Evolutionary conservation across 2,113 vertebrate genomes (phyloP).

Genomic region (Anhinga anhinga): DNA sequence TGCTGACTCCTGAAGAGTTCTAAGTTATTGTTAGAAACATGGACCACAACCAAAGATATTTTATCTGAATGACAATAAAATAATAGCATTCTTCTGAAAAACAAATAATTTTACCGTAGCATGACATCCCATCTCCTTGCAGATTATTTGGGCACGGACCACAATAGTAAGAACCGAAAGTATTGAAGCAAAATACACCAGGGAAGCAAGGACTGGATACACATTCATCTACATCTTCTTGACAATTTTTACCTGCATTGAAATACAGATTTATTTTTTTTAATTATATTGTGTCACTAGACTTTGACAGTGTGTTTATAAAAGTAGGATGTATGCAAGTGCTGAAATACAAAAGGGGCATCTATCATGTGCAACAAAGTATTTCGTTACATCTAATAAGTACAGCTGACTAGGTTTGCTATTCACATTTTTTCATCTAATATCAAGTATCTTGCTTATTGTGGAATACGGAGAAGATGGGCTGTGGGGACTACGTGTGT

Average conservation of each 20-base stretch:
- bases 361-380: not conserved
- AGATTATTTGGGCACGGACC: conserved; percentile 79
- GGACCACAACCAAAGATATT: not conserved
- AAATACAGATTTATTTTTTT: not conserved
- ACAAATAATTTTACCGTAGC: conserved; percentile 65
- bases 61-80: not conserved
- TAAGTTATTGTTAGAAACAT: not conserved
- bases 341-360: not conserved
- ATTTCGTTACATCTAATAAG: not conserved
- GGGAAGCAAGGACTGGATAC: conserved; percentile 79
- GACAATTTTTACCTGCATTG: conserved; percentile 79
- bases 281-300: not conserved
- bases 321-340: not conserved
- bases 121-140: conserved; percentile 79
- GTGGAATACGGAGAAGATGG: not conserved
- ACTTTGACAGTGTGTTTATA: not conserved
- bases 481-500: not conserved
- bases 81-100: not conserved
- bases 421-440: not conserved
- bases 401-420: not conserved
- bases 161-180: conserved; percentile 83
- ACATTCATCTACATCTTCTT: conserved; percentile 88
- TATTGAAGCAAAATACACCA: conserved; percentile 81
- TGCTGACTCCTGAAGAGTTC: not conserved
- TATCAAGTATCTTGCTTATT: not conserved